Base-by-base conservation (phyloP, 92 coral and sea anemone genomes). In the Zoanthus solanderi region DNA sequence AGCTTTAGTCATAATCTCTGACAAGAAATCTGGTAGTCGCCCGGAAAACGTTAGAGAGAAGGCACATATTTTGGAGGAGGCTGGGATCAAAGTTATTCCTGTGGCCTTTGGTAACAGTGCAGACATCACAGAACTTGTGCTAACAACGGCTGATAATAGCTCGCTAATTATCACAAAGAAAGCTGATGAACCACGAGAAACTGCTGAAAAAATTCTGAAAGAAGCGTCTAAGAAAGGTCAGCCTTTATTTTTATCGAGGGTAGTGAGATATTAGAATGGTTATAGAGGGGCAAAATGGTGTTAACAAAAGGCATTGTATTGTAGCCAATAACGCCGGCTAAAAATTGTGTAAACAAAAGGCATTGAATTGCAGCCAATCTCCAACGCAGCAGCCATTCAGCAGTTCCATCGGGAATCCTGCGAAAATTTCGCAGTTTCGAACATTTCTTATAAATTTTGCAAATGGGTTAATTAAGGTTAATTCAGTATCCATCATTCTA, bases 31-130 rank as follows among this genome's bases (percentile, higher is more conserved):
- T n/a, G 93, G 88, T 32, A 95, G 94, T 61, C 30, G 60, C 44
- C 72, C 86, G 23, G 87, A 79, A 44, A 80, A 93, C 76, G 72
- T 96, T 45, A 87, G 71, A 28, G 75, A 47, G 4, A 89, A 92
- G 72, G 94, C 90, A 5, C 67, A 69, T 72, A 84, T 86, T 0
- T 56, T 96, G 77, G 95, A 93, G 23, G 86, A 79, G 71, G 88
- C 91, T 46, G 92, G 94, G 9, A 82, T 96, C 71, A 87, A 94
- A 65, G 96, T 96, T 28, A 93, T 96, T 69, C 92, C 98, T 9
- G 95, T 96, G 74, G 96, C 96, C 30, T 56, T 93, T 83, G 98
- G 98, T 15, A 75, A 92, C 45, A 89, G 88, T 37, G 96, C 92
- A 11, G 94, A 95, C 31, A 58, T 63, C n/a, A 79, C 78, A 37